Percentiles rank a stretch among this genome's conserved stretches.
phyloP scores from a whole-genome alignment of 2,888 invertebrate species.

The Drosophila rellima region DNA sequence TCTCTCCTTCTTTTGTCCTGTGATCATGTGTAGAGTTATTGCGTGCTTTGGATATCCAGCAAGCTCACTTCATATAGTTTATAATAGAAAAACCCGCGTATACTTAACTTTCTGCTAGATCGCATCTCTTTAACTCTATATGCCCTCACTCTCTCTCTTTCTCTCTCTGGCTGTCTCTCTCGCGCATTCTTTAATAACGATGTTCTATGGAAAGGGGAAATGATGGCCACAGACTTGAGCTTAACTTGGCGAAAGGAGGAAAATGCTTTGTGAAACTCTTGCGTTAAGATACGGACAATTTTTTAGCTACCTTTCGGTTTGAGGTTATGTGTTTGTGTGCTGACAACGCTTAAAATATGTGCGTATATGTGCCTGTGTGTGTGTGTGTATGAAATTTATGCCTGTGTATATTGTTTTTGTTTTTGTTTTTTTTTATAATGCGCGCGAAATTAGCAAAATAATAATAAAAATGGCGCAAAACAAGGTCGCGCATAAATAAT shows the following conservation, averaged over 20 bases:
- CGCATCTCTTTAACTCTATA: background rate
- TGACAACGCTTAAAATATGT: constrained; percentile 33
- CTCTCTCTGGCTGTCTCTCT: background rate
- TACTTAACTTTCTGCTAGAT: constrained; percentile 12
- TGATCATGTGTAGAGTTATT: background rate
- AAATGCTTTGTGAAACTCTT: constrained; percentile 26
- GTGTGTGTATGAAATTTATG: constrained; percentile 42
- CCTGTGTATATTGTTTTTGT: constrained; percentile 27
- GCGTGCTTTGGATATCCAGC: background rate
- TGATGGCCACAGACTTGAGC: constrained; percentile 25
- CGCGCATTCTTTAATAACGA: background rate
- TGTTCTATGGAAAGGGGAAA: constrained; percentile 20
- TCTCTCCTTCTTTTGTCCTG: background rate
- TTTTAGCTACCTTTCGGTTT: constrained; percentile 30
- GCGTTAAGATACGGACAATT: constrained; percentile 37
- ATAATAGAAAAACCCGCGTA: background rate
- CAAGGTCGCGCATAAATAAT: constrained; percentile 80
- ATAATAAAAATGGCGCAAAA: constrained; percentile 81
- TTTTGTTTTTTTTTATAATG: constrained; percentile 64
- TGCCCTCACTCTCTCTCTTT: too few relatives aligned
- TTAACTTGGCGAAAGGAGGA: background rate
- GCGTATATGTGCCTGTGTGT: constrained; percentile 15
- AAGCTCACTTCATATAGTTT: background rate
- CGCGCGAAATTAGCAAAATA: constrained; percentile 78
- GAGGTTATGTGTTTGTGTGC: constrained; percentile 25